Base-by-base conservation (phyloP, 2,797 vertebrate species). In the Etheostoma nigrum region DNA sequence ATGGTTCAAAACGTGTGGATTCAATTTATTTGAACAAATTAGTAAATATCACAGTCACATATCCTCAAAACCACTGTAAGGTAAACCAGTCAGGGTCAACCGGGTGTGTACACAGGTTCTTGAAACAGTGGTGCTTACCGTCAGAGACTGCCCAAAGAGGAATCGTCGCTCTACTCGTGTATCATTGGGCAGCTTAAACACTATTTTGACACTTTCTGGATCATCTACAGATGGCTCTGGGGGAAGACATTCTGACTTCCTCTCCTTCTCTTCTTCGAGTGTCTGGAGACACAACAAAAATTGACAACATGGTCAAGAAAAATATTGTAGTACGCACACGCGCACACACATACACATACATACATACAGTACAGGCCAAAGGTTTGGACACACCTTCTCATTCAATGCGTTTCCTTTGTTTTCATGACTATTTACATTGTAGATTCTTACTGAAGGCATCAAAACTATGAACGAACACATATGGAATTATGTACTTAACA, bases 101-200 rank as follows among this genome's bases (percentile, higher is more conserved):
- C 1, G 3, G 21, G 3, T 6, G 19, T 47, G 48, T 23, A n/a
- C 12, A 40, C 1, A 51, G 47, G 19, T 21, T 58, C 8, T 14
- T 18, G 54, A 44, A 27, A 40, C 1, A 62, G 15, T 4, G 9
- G 21, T 59, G 53, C 96, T 97, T 94, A 99, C 98, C 85, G 97
- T 95, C 92, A 99, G 82, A 72, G 98, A 98, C 92, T 99, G 97
- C 4, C 96, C 96, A 76, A 98, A 99, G 83, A 99, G 96, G 95
- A 99, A 99, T 86, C 98, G 94, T 90, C 98, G 95, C 92, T 99
- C 98, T 86, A 99, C 98, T 79, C 98, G 95, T 21, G 97, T 96
- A 83, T 99, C 97, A 0, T 99, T 99, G 82, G 98, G 98, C 94
- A 99, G 94, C 91, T 98, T 99, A 93, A 99, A 99, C 91, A 99